These are phyloP conservation scores for Actinernus sp. DNA, from an alignment of 92 coral and sea anemone species.

Conservation along the genomic window DNA sequence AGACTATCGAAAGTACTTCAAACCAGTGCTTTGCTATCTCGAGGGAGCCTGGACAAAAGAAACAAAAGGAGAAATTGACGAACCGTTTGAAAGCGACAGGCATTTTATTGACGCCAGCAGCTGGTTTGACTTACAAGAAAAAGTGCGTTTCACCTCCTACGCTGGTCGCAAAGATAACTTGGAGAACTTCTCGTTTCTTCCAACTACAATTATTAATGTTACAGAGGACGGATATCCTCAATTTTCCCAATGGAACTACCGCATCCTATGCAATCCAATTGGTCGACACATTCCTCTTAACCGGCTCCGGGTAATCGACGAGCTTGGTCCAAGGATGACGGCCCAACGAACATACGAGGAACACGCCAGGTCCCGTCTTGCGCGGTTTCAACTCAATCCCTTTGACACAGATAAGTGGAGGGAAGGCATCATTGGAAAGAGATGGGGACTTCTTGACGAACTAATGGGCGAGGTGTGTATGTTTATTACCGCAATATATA, in stretches of 20 bases:
- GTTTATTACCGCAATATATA: neutral
- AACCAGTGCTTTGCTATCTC: conserved; percentile 84
- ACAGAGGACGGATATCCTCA: conserved; percentile 38
- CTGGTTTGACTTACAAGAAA: conserved; percentile 82
- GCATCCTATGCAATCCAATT: conserved; percentile 73
- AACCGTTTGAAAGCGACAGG: conserved; percentile 81
- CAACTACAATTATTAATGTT: conserved; percentile 69
- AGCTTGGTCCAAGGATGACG: conserved; percentile 55
- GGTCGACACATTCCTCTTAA: conserved; percentile 64
- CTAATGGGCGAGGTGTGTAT: conserved; percentile 50
- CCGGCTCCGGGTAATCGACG: conserved; percentile 73
- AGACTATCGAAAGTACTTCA: conserved; percentile 86
- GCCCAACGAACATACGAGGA: conserved; percentile 38
- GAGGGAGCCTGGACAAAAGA: conserved; percentile 81
- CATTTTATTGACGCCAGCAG: conserved; percentile 74
- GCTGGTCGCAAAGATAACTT: conserved; percentile 75
- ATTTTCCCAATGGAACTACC: conserved; percentile 83
- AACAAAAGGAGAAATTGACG: conserved; percentile 54
- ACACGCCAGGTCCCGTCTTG: conserved; percentile 54
- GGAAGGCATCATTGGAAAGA: conserved; percentile 14
- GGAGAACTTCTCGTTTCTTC: conserved; percentile 73
- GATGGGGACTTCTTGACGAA: conserved; percentile 42
- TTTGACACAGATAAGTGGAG: conserved; percentile 36
- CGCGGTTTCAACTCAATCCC: conserved; percentile 82
- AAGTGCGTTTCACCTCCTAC: conserved; percentile 78